A percentile compares a stretch with the other conserved stretches of the same genome.
These are phyloP conservation scores for Pycnonotus jocosus DNA, from an alignment of 2,113 vertebrate genomes.

Conservation along the genomic window DNA sequence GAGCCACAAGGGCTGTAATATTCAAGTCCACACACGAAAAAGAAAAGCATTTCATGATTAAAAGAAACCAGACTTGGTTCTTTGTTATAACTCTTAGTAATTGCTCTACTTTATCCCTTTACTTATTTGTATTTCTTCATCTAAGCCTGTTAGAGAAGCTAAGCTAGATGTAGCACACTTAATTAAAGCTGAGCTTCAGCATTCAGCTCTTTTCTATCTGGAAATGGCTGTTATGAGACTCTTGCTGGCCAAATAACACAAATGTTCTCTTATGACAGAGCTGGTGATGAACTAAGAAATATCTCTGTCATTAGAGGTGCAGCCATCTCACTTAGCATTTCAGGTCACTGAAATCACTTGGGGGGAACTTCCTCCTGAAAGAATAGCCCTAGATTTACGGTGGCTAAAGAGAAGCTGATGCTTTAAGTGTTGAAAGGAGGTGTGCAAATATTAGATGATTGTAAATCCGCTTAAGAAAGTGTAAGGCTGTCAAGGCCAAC, in stretches of 20 bases:
- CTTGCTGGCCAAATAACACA: background rate
- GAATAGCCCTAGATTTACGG: background rate
- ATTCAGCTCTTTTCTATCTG: background rate
- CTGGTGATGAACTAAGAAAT: background rate
- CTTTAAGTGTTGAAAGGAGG: background rate
- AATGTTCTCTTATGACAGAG: background rate
- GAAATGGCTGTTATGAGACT: background rate
- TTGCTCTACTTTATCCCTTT: background rate
- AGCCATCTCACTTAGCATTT: background rate
- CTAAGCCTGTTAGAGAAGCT: background rate
- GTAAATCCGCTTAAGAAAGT: background rate
- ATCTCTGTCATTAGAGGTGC: background rate
- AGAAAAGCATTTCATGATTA: background rate
- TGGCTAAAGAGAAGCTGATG: background rate
- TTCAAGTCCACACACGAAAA: background rate
- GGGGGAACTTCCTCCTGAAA: background rate
- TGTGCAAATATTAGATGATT: background rate
- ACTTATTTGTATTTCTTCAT: background rate
- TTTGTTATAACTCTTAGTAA: background rate
- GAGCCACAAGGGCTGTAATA: background rate
- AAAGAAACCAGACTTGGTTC: background rate
- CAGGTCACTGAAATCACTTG: background rate
- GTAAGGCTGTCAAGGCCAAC: conserved; percentile 1
- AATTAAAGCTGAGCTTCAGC: background rate
- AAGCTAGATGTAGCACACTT: background rate